Evolutionary conservation across 2,888 invertebrate species (phyloP).

Genomic region (Cerceris rybyensis): DNA sequence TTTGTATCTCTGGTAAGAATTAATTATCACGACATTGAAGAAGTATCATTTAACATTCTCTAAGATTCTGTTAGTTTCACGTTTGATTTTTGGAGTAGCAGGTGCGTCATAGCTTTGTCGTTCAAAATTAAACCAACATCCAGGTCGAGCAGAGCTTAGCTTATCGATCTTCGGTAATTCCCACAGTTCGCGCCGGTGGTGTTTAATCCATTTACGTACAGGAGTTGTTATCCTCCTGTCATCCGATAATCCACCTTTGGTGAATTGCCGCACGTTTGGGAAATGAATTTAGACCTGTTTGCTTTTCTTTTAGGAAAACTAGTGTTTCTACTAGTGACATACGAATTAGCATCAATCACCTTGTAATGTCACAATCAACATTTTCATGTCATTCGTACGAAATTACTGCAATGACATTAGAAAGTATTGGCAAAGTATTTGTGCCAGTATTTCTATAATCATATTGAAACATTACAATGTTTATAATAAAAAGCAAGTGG

Average conservation of each 20-base stretch:
- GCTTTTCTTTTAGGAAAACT: background rate
- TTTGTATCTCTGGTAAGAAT: too few species aligned
- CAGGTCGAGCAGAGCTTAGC: constrained; percentile 40
- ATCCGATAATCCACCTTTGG: constrained; percentile 61
- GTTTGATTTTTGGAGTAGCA: constrained; percentile 15
- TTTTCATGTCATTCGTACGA: too few species aligned
- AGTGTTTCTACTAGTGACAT: background rate
- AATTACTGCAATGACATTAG: too few species aligned
- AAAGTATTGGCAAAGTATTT: too few species aligned
- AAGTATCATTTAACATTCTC: background rate
- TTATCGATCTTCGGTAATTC: constrained; percentile 56
- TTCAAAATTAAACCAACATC: constrained; percentile 43
- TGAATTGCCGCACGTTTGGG: constrained; percentile 48
- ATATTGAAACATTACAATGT: too few species aligned
- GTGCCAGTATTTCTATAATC: too few species aligned
- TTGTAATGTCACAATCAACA: too few species aligned
- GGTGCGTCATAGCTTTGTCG: constrained; percentile 11
- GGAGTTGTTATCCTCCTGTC: constrained; percentile 57
- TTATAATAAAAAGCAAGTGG: too few species aligned
- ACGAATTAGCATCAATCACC: background rate
- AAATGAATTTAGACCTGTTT: constrained; percentile 2
- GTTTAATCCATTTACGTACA: constrained; percentile 65
- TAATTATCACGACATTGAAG: too few species aligned
- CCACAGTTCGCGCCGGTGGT: constrained; percentile 39
- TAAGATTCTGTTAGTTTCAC: background rate